Base-by-base conservation (phyloP, 2,888 invertebrate species). In the Pyralis farinalis region DNA sequence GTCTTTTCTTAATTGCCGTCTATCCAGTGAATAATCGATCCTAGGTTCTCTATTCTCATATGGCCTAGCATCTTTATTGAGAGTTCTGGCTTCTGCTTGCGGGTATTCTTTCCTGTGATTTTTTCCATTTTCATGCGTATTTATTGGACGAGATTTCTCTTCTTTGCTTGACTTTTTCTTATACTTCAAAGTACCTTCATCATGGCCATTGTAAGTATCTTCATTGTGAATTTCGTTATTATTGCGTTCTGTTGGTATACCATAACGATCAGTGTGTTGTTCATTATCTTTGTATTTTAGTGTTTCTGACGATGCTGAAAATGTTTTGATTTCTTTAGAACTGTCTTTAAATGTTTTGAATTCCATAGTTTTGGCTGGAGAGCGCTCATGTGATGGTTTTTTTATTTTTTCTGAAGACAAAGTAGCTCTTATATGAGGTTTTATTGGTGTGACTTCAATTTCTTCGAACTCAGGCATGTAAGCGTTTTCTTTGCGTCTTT, bases 331-430 rank as follows among this genome's bases (percentile, higher is more conserved):
- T 63, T 90, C 90, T 56, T 89, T 88, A 28, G 87, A 81, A 45
- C 65, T 85, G 42, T 90, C 89, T 65, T 90, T 90, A 42, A 90
- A 90, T 1, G 90, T 90, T 70, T 89, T 90, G 28, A 90, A 90
- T 55, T 89, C 88, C 86, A 88, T 85, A 1, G 74, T 66, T 65
- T 87, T 86, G 7, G 84, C 73, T 12, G 86, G 80, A 37, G 78
- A 77, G 27, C 79, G 70, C 43, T 88, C 88, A 42, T 80, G 83
- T 1, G 85, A 70, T 9, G 74, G 52, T 44, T 72, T 84, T 59
- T 87, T 89, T 28, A 70, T 59, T 51, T 86, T 86, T 44, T 90
- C 90, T 12, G 82, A 71, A 39, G 82, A 71, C 28, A 86, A 44
- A 10, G 85, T 87, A 5, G 85, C 80, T 21, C 90, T 76, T 8